phyloP scores from a whole-genome alignment of 2,888 invertebrate genomes.

The Philhelius pedissequus region DNA sequence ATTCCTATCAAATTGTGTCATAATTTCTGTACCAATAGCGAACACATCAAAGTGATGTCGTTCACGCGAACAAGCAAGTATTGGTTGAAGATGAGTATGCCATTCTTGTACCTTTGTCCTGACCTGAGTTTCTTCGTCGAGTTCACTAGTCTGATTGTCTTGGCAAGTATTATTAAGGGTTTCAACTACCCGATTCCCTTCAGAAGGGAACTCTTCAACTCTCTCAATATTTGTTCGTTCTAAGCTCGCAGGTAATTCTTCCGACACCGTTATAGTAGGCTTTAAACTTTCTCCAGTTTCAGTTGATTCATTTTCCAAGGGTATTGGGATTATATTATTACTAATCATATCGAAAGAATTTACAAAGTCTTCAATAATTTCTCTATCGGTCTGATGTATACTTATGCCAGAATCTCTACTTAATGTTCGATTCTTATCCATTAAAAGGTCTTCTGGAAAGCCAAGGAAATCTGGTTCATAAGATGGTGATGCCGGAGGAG shows the following conservation, averaged over 20 bases:
- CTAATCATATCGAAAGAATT: background rate
- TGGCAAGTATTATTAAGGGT: background rate
- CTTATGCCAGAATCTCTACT: conserved; percentile 73
- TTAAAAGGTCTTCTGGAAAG: conserved; percentile 60
- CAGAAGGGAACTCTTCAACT: background rate
- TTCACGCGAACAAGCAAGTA: conserved; percentile 74
- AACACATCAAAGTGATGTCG: conserved; percentile 77
- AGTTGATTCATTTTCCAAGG: background rate
- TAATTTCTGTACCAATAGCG: conserved; percentile 75
- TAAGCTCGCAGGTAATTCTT: background rate
- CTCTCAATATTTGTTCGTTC: background rate
- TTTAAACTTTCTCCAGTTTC: background rate
- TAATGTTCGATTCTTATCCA: conserved; percentile 65
- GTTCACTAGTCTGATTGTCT: background rate
- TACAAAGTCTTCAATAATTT: background rate
- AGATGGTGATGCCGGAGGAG: conserved; percentile 64
- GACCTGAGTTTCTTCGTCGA: conserved; percentile 39
- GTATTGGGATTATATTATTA: background rate
- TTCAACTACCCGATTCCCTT: no score
- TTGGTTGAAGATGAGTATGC: conserved; percentile 75
- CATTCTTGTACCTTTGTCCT: conserved; percentile 72
- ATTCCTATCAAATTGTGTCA: conserved; percentile 70
- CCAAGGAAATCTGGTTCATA: conserved; percentile 70
- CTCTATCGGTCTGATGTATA: conserved; percentile 16
- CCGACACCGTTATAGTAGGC: background rate